Evolutionary conservation across 2,113 vertebrate genomes (phyloP), one percentile per base, ranked within the genome.

Genomic region (Galemys pyrenaicus): DNA sequence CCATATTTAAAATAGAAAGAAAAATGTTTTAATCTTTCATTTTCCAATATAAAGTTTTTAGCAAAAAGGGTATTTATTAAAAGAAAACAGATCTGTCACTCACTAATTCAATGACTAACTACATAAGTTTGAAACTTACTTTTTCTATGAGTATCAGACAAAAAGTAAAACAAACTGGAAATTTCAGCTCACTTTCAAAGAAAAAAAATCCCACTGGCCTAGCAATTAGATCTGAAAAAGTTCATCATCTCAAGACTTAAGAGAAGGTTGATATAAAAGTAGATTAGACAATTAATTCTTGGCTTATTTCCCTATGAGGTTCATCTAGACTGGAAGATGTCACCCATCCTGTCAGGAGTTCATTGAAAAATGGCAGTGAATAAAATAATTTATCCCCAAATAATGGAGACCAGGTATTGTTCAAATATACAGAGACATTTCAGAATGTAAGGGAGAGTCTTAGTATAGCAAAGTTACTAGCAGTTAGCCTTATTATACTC

Each of bases 1-100:
- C 81, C 89, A 58, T 75, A 94, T 92, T 96, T 92, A 86, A 96
- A 94, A 95, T 93, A 65, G 71, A 92, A 96, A 88, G 67, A 92
- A 95, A 80, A 94, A 73, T 49, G 54, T 74, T 96, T 85, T 97
- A 96, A 93, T 96, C 91, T 96, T 97, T 96, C 91, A 73, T 92
- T 95, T 92, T 93, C 30, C 64, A 95, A 95, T 84, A 93, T 93
- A 77, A 96, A 92, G 54, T 86, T 89, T 93, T 95, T 85, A 93
- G 30, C 30, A 51, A 70, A 96, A 95, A 97, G 62, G 3, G 26
- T 93, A 93, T 94, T 94, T 96, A 95, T 96, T 96, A 92, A 93
- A 90, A 78, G 68, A 95, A 93, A 94, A 82, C 58, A 87, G 32
- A 89, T 49, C 26, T 87, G 35, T 92, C 64, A 80, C 8, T 95